phyloP scores from a whole-genome alignment of 2,113 vertebrate species.

The Amazona vittata region DNA sequence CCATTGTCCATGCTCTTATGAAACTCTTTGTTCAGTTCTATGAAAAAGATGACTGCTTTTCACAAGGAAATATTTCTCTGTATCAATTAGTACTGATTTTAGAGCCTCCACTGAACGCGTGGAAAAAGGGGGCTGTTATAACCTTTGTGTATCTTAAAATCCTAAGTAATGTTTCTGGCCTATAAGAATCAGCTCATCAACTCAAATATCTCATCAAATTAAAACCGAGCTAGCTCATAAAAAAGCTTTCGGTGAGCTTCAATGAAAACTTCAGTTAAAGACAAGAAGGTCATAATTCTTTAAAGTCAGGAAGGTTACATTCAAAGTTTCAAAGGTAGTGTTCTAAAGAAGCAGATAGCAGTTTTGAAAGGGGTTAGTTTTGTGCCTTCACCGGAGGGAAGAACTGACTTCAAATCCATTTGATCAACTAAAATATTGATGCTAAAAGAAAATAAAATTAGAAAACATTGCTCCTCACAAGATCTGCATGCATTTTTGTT shows the following conservation, averaged over 20 bases:
- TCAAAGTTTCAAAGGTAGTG: not conserved
- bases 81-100: not conserved
- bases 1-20: not conserved
- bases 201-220: not conserved
- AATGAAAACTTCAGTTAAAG: not conserved
- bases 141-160: not conserved
- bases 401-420: not conserved
- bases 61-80: not conserved
- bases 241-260: not conserved
- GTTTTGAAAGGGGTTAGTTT: not conserved
- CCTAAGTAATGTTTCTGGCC: not conserved
- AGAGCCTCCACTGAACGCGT: not conserved
- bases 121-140: not conserved
- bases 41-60: not conserved
- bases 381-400: not conserved
- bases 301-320: not conserved
- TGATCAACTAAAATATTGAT: not conserved
- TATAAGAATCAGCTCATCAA: not conserved
- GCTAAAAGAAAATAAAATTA: not conserved
- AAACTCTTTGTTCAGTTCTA: not conserved
- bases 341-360: not conserved
- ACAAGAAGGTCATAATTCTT: not conserved
- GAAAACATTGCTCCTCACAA: not conserved
- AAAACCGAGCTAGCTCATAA: not conserved
- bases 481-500: not conserved